phyloP scores from a whole-genome alignment of 2,888 invertebrate species.

The Drosophila demipolita region DNA sequence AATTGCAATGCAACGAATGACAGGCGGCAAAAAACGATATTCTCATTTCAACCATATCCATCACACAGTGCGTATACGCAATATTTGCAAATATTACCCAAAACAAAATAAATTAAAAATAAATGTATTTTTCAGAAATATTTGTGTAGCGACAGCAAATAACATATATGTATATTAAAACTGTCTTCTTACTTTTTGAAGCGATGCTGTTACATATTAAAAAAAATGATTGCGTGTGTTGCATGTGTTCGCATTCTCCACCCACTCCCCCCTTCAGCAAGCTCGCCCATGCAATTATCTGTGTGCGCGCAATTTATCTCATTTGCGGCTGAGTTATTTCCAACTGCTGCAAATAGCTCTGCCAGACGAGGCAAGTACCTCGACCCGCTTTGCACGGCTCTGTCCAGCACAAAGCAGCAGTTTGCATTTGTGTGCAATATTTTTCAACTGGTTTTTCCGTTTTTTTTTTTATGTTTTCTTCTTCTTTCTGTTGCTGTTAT shows the following conservation, averaged over 20 bases:
- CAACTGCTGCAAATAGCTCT: slow-evolving; percentile 74
- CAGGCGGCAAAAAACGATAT: slow-evolving; percentile 18
- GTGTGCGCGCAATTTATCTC: slow-evolving; percentile 81
- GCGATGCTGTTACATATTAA: slow-evolving; percentile 34
- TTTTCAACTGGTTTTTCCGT: slow-evolving; percentile 19
- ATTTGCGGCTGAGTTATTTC: slow-evolving; percentile 83
- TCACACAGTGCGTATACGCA: slow-evolving; percentile 47
- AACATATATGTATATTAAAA: neutral
- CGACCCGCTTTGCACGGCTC: neutral
- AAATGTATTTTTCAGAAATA: slow-evolving; percentile 47
- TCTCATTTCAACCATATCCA: slow-evolving; percentile 21
- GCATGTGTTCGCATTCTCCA: slow-evolving; percentile 34
- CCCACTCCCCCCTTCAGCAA: neutral
- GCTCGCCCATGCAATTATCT: slow-evolving; percentile 75
- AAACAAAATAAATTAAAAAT: neutral
- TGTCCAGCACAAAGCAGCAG: slow-evolving; percentile 4
- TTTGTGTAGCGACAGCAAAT: slow-evolving; percentile 35
- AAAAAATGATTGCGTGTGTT: slow-evolving; percentile 51
- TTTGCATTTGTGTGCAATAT: slow-evolving; percentile 31
- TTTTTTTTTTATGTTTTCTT: slow-evolving; percentile 20
- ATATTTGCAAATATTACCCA: slow-evolving; percentile 51
- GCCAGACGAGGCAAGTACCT: slow-evolving; percentile 16
- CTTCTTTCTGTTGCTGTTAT: slow-evolving; percentile 40
- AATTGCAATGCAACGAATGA: slow-evolving; percentile 32
- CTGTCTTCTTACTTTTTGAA: slow-evolving; percentile 17